Evolutionary conservation across 2,113 vertebrate genomes (phyloP).

Genomic region (Dendrocopos noguchii): DNA sequence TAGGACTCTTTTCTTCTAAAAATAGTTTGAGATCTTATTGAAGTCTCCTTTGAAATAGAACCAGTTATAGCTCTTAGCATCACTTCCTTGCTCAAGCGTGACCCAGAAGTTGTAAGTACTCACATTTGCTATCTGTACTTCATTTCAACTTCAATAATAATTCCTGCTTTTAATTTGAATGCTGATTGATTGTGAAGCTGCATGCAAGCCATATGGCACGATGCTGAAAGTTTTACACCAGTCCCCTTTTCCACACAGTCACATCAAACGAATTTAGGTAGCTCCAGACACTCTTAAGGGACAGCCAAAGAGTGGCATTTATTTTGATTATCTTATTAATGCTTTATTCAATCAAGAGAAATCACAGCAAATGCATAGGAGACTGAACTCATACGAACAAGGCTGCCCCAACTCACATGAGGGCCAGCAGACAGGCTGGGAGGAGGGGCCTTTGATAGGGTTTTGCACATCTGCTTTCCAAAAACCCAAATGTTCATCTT

Average conservation of each 20-base stretch:
- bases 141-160: slow-evolving; percentile 65
- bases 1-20: not conserved
- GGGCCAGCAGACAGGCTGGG: not conserved
- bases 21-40: not conserved
- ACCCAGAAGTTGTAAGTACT: slow-evolving; percentile 56
- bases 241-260: slow-evolving; percentile 9
- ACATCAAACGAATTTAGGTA: not conserved
- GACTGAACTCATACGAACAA: slow-evolving; percentile 28
- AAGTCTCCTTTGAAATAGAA: slow-evolving; percentile 28
- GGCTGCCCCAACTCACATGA: not conserved
- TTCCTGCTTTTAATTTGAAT: slow-evolving; percentile 70
- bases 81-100: slow-evolving; percentile 62
- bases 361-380: slow-evolving; percentile 39
- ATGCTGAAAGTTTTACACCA: slow-evolving; percentile 6
- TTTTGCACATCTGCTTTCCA: not conserved
- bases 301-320: slow-evolving; percentile 51
- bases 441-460: not conserved
- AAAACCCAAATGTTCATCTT: not conserved
- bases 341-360: slow-evolving; percentile 69
- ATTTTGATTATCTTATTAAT: slow-evolving; percentile 72
- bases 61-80: slow-evolving; percentile 31
- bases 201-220: slow-evolving; percentile 12
- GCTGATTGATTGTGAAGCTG: slow-evolving; percentile 41
- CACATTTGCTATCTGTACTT: slow-evolving; percentile 59
- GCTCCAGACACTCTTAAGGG: slow-evolving; percentile 27